Evolutionary conservation across 2,888 invertebrate species (phyloP).

Genomic region (Lasioglossum marginatum): DNA sequence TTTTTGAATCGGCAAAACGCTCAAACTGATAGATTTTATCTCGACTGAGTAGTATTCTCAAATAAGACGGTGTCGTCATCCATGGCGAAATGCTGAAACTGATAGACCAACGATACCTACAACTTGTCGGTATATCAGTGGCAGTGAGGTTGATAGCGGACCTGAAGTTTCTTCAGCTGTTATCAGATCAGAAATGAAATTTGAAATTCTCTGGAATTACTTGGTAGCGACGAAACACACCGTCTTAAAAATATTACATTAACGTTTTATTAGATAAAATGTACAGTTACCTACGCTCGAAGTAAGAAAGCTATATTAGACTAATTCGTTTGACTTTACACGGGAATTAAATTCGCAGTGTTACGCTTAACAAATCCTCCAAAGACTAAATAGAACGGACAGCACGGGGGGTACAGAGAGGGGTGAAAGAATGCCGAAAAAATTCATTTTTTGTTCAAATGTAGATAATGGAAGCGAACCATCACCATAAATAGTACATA

Average conservation of each 20-base stretch:
- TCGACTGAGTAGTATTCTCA: neutral
- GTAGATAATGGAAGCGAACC: constrained; percentile 79
- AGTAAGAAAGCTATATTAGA: constrained; percentile 82
- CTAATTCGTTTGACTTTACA: constrained; percentile 84
- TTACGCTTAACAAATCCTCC: constrained; percentile 82
- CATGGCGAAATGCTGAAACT: no score
- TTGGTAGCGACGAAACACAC: neutral
- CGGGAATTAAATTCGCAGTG: constrained; percentile 80
- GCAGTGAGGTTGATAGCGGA: no score
- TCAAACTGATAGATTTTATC: neutral
- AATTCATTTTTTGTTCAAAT: constrained; percentile 62
- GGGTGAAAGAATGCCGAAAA: constrained; percentile 53
- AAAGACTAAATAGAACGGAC: constrained; percentile 80
- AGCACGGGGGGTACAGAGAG: constrained; percentile 6
- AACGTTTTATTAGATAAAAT: constrained; percentile 83
- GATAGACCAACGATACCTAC: no score
- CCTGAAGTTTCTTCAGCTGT: no score
- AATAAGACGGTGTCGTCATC: no score
- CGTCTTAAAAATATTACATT: constrained; percentile 73
- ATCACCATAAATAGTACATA: constrained; percentile 78
- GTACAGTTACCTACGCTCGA: constrained; percentile 82
- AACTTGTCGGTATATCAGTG: no score
- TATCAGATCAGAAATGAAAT: neutral
- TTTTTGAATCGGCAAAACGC: neutral
- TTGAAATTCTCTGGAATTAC: neutral